phyloP scores from a whole-genome alignment of 64 coral and sea anemone species.

The Montipora foliosa region DNA sequence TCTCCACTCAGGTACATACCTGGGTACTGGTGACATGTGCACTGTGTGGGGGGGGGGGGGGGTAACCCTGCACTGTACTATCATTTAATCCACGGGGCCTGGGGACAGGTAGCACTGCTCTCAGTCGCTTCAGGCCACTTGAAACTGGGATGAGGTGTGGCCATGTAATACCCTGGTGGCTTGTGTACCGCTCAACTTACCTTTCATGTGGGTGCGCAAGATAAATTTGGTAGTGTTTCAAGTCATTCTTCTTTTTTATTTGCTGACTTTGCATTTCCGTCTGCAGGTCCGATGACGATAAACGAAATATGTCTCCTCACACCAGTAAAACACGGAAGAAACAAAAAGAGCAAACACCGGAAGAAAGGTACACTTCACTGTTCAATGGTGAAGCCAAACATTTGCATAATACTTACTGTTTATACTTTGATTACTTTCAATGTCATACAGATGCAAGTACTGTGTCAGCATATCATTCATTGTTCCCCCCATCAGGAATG shows the following conservation, averaged over 20 bases:
- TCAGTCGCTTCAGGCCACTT: too few species aligned
- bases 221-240: too few species aligned
- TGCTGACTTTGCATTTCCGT: background rate
- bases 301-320: background rate
- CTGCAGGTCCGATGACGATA: slow-evolving; percentile 8
- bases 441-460: background rate
- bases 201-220: too few species aligned
- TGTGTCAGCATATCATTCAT: background rate
- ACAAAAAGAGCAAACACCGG: slow-evolving; percentile 27
- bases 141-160: too few species aligned
- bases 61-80: too few species aligned
- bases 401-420: background rate
- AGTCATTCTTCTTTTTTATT: background rate
- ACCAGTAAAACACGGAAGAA: background rate
- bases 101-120: too few species aligned
- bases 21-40: too few species aligned
- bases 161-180: too few species aligned
- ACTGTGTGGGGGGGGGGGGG: too few species aligned
- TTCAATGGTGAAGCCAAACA: background rate
- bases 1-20: too few species aligned
- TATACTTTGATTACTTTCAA: background rate
- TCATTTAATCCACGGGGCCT: too few species aligned
- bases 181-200: too few species aligned
- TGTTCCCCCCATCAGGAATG: background rate
- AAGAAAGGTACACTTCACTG: slow-evolving; percentile 16